These are phyloP conservation scores for Tipula unca DNA, from an alignment of 2,888 invertebrate genomes.

Conservation along the genomic window DNA sequence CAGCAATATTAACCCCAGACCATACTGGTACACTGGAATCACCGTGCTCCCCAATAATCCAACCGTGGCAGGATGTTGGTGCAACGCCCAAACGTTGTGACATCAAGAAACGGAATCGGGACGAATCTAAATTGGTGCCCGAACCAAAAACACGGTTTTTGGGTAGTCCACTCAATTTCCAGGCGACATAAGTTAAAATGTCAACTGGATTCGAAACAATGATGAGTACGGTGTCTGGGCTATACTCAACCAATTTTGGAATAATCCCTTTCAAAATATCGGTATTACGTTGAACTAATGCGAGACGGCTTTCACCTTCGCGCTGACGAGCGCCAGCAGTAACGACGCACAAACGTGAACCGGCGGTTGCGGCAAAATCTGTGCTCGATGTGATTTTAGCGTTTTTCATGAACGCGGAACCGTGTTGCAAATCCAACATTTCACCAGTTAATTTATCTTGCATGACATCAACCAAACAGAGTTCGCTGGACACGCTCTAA, in stretches of 20 bases:
- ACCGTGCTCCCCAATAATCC: slow-evolving; percentile 92
- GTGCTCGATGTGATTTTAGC: slow-evolving; percentile 68
- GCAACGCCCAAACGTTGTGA: slow-evolving; percentile 75
- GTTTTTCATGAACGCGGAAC: slow-evolving; percentile 72
- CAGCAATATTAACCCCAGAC: slow-evolving; percentile 90
- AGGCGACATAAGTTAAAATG: slow-evolving; percentile 87
- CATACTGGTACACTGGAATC: slow-evolving; percentile 87
- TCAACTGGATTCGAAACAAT: slow-evolving; percentile 92
- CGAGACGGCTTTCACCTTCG: slow-evolving; percentile 80
- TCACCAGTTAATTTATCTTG: slow-evolving; percentile 80
- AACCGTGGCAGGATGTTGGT: slow-evolving; percentile 79
- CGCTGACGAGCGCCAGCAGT: slow-evolving; percentile 88
- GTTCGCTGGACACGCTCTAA: slow-evolving; percentile 68
- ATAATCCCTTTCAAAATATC: slow-evolving; percentile 81
- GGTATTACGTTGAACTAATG: slow-evolving; percentile 82
- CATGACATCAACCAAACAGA: slow-evolving; percentile 73
- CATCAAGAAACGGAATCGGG: slow-evolving; percentile 79
- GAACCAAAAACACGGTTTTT: slow-evolving; percentile 82
- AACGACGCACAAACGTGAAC: slow-evolving; percentile 77
- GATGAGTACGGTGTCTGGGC: slow-evolving; percentile 75
- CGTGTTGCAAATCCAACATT: slow-evolving; percentile 86
- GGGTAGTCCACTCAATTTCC: slow-evolving; percentile 87
- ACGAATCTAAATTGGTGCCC: slow-evolving; percentile 88
- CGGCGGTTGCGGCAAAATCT: slow-evolving; percentile 66
- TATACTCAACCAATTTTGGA: slow-evolving; percentile 57